Base-by-base conservation (phyloP, 2,888 invertebrate genomes). In the Pollenia labialis region DNA sequence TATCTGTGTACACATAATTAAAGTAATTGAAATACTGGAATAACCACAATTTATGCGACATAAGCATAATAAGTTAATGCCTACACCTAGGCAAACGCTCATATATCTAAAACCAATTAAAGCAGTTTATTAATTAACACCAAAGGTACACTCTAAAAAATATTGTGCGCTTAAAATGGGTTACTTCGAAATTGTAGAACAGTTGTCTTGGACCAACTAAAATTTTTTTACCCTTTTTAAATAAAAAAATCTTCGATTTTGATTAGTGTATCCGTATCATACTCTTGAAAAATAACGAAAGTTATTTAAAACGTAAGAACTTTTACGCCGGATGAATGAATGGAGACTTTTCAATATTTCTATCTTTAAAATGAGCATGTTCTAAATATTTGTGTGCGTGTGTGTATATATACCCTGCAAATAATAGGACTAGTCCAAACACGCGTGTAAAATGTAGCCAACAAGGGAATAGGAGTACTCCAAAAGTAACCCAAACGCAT, bases 1-100 rank as follows among this genome's bases (percentile, higher is more conserved):
- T 54, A 4, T 54, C 4, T 12, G n/a, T n/a, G 56, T 32, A 12
- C 14, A 18, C 40, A 44, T 80, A 80, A 80, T 62, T 71, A 71
- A 80, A 71, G 18, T 80, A 80, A 80, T 71, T 71, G 60, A 80
- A 71, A 71, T 62, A 16, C 42, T 62, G 54, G 18, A 62, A 62
- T 46, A 71, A 66, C 71, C 16, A 48, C 50, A 62, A 62, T 62
- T 18, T 54, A 50, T 50, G 32, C 16, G 16, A 18, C 58, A n/a
- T 46, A 32, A 6, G 4, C 11, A 60, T 40, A 32, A 32, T 10
- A 40, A 58, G 14, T 10, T 48, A 23, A 58, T 42, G 56, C 16
- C 23, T 6, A 32, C 16, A 48, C 52, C 23, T 1, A 62, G 1
- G 10, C 12, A 48, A 68, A 9, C 14, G 14, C 48, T 7, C 62